These are phyloP conservation scores for Chrysaora quinquecirrha DNA, from an alignment of 30 jellyfish, hydroid and myxozoan genomes.

Conservation along the genomic window DNA sequence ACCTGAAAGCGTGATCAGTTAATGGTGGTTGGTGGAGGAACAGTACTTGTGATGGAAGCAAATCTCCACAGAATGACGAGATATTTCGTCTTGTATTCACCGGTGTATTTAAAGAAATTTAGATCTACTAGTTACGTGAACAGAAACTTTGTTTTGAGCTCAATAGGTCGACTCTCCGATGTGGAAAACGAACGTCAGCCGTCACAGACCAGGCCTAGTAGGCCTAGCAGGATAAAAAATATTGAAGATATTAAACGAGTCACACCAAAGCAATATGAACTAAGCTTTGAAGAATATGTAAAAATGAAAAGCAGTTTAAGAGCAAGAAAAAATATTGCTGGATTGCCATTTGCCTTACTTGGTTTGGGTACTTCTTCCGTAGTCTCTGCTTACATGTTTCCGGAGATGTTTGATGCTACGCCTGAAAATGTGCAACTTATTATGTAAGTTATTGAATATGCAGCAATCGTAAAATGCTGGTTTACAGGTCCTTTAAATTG, in stretches of 20 bases:
- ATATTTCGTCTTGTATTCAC: no score
- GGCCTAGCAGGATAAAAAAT: slow-evolving; percentile 4
- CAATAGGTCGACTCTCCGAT: no score
- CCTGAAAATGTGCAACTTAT: slow-evolving; percentile 96
- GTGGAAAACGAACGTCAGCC: no score
- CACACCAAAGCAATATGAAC: slow-evolving; percentile 44
- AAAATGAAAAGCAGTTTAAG: slow-evolving; percentile 72
- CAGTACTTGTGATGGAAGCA: no score
- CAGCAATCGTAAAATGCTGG: no score
- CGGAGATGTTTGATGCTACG: slow-evolving; percentile 99
- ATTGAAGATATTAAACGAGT: slow-evolving; percentile 35
- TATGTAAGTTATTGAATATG: slow-evolving; percentile 54
- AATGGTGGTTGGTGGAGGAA: no score
- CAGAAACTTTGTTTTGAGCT: no score
- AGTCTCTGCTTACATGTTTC: slow-evolving; percentile 94
- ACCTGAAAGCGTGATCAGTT: no score
- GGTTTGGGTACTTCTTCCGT: slow-evolving; percentile 89
- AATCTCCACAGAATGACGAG: no score
- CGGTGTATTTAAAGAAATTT: no score
- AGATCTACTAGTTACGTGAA: no score
- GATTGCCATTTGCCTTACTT: slow-evolving; percentile 87
- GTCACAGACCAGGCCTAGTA: background rate
- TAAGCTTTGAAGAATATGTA: slow-evolving; percentile 81
- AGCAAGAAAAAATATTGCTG: slow-evolving; percentile 88
- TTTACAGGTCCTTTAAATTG: no score